Base-by-base conservation (phyloP, 1,140 invertebrate species). In the Cydia pomonella region DNA sequence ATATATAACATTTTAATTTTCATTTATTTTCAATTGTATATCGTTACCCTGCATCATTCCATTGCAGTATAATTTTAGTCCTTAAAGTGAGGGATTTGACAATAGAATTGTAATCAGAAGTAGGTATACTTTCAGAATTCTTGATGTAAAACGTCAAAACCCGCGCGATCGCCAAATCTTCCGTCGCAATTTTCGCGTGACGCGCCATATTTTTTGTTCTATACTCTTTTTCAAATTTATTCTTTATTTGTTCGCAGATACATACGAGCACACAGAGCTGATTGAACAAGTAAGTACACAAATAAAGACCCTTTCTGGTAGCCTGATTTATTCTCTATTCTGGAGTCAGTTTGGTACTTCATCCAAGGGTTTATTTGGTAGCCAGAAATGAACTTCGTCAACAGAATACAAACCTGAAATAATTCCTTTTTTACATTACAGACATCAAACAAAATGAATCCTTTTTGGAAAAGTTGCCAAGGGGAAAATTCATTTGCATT, bases 221-320 rank as follows among this genome's bases (percentile, higher is more conserved):
- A n/a, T n/a, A n/a, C 64, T 25, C 16, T 66, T 41, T 41, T 69
- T 21, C 64, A 38, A 18, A 69, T 69, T 10, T 18, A 7, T 16
- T n/a, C n/a, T 69, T 41, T 69, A 16, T 38, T 69, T 69, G 64
- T 33, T 41, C 29, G 64, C 64, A 69, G 64, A 69, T 69, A 38
- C 64, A 41, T 69, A 38, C 64, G 64, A 38, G 29, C 64, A 69
- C 18, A 69, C 33, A 69, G 12, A 38, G 64, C 29, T 21, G 64
- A 69, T 69, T 38, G 29, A 41, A 18, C n/a, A 38, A 69, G 64
- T 69, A 69, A 69, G 64, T 69, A 38, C 33, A 41, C 64, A 69
- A 33, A 33, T 59, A 59, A 59, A 59, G 10, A 23, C 16, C 16
- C 50, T 53, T 53, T n/a, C 50, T n/a, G 5, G 16, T n/a, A 16